Conservation (phyloP, 2,888 invertebrate species). For the Acleris holmiana region DNA sequence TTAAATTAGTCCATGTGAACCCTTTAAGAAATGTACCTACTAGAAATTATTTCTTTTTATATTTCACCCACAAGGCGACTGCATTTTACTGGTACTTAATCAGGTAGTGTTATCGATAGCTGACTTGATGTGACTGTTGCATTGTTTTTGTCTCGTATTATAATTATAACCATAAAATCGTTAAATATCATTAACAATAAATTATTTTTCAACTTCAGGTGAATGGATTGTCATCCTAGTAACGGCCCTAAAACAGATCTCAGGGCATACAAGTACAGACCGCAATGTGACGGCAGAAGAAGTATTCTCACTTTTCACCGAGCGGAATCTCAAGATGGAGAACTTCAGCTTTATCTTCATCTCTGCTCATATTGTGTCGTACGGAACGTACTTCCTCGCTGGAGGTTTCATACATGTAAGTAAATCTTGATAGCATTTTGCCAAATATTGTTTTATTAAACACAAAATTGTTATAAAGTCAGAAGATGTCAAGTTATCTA, state of each 20-base stretch:
- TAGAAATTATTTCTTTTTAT: no score
- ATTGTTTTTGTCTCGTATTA: no score
- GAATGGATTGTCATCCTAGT: constrained; percentile 88
- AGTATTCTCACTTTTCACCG: constrained; percentile 69
- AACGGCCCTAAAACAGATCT: constrained; percentile 84
- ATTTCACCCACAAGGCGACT: no score
- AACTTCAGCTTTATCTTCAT: constrained; percentile 78
- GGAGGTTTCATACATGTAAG: constrained; percentile 89
- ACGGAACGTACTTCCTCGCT: constrained; percentile 84
- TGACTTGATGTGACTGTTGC: no score
- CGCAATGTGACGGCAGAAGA: constrained; percentile 65
- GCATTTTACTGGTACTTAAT: no score
- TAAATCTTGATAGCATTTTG: constrained; percentile 34
- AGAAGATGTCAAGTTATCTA: no score
- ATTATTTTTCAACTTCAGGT: constrained; percentile 70
- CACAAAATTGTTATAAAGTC: no score
- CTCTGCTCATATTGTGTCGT: constrained; percentile 80
- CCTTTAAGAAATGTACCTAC: no score
- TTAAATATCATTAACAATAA: not conserved
- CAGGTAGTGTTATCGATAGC: no score
- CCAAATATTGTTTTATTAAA: no score
- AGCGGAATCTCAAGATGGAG: constrained; percentile 81
- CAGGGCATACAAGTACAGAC: constrained; percentile 66
- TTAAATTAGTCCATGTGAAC: no score
- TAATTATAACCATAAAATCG: not conserved